phyloP scores from a whole-genome alignment of 2,797 vertebrate genomes.

The Protonibea diacanthus region DNA sequence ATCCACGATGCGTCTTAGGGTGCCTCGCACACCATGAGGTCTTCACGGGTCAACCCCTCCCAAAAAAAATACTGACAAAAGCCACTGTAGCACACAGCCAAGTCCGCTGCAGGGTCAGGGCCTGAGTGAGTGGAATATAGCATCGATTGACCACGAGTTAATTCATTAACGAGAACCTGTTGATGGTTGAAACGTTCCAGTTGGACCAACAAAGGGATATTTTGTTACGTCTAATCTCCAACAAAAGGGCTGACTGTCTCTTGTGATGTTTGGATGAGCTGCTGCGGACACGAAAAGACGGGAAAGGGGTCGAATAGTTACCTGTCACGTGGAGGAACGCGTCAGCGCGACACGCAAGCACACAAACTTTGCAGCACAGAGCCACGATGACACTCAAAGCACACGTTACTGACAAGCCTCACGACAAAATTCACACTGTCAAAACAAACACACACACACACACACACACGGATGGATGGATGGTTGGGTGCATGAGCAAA shows the following conservation, averaged over 20 bases:
- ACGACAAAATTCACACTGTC: conserved; percentile 28
- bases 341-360: conserved; percentile 36
- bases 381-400: conserved; percentile 44
- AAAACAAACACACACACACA: conserved; percentile 61
- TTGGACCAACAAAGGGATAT: neutral
- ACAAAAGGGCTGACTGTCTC: conserved; percentile 9
- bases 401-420: conserved; percentile 36
- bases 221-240: conserved; percentile 17
- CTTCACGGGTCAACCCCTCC: conserved; percentile 55
- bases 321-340: conserved; percentile 40
- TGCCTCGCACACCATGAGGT: conserved; percentile 57
- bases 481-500: conserved; percentile 39
- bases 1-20: conserved; percentile 47
- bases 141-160: conserved; percentile 22
- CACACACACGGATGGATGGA: conserved; percentile 36
- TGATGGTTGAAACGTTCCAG: conserved; percentile 14
- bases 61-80: conserved; percentile 37
- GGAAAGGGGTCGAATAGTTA: conserved; percentile 39
- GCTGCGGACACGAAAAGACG: conserved; percentile 25
- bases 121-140: conserved; percentile 8
- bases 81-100: conserved; percentile 7
- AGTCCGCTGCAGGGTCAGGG: neutral
- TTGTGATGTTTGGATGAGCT: conserved; percentile 39
- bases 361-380: conserved; percentile 33
- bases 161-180: conserved; percentile 38